Conservation (phyloP, 1,140 invertebrate species). For the Galleria mellonella region DNA sequence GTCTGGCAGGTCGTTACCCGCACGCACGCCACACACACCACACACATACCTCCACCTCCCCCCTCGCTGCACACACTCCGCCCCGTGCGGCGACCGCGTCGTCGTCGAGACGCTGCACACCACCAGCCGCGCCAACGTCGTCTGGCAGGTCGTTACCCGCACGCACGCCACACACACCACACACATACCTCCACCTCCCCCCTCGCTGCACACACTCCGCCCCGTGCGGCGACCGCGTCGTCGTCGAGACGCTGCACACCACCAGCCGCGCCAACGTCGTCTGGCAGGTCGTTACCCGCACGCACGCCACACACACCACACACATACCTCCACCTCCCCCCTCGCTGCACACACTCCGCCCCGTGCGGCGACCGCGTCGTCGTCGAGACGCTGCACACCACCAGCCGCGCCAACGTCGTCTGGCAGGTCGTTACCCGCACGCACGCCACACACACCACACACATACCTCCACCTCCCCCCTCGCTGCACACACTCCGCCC, state of each 20-base stretch:
- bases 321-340: slow-evolving; percentile 59
- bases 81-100: slow-evolving; percentile 70
- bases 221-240: slow-evolving; percentile 70
- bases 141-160: slow-evolving; percentile 41
- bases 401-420: slow-evolving; percentile 81
- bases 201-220: slow-evolving; percentile 63
- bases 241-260: slow-evolving; percentile 75
- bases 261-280: slow-evolving; percentile 81
- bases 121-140: slow-evolving; percentile 81
- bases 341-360: slow-evolving; percentile 65
- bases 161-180: too few relatives aligned
- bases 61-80: slow-evolving; percentile 61
- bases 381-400: slow-evolving; percentile 75
- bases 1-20: slow-evolving; percentile 45
- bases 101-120: slow-evolving; percentile 76
- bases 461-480: too few relatives aligned
- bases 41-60: slow-evolving; percentile 10
- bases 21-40: not conserved
- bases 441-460: too few relatives aligned
- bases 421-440: slow-evolving; percentile 53
- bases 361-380: slow-evolving; percentile 73
- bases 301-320: slow-evolving; percentile 58
- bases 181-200: slow-evolving; percentile 13
- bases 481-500: slow-evolving; percentile 65
- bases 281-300: slow-evolving; percentile 54